Evolutionary conservation across 53 echinoderm and acorn worm genomes (phyloP).

Genomic region (Paracentrotus lividus): DNA sequence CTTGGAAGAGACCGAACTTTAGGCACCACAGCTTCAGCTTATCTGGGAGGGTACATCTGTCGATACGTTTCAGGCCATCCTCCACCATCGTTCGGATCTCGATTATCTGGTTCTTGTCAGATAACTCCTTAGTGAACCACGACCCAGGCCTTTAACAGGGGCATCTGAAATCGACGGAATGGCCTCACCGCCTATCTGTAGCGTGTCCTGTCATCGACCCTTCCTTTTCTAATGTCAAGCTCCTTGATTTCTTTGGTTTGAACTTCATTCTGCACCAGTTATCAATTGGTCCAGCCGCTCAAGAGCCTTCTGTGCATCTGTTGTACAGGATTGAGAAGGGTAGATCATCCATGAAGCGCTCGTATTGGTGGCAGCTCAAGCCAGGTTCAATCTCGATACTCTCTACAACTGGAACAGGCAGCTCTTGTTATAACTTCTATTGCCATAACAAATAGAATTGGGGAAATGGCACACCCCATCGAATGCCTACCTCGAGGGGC

Average conservation of each 20-base stretch:
- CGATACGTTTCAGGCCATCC: too few species aligned
- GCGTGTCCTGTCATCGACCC: too few species aligned
- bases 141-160: too few species aligned
- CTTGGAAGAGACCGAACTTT: too few species aligned
- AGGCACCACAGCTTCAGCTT: too few species aligned
- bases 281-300: background rate
- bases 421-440: background rate
- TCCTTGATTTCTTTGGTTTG: background rate
- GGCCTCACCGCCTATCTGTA: too few species aligned
- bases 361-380: background rate
- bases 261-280: background rate
- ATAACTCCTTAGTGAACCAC: too few species aligned
- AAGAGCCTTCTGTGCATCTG: background rate
- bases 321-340: background rate
- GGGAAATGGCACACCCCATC: constrained; percentile 18
- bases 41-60: too few species aligned
- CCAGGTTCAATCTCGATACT: constrained; percentile 12
- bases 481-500: constrained; percentile 39
- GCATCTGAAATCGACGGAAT: too few species aligned
- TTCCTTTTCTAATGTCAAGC: too few species aligned
- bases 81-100: too few species aligned
- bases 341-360: constrained; percentile 30
- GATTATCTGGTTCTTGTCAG: too few species aligned
- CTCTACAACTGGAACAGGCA: constrained; percentile 1
- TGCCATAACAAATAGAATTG: constrained; percentile 8